Evolutionary conservation across 2,888 invertebrate species (phyloP), one percentile per base, ranked within the genome.

Genomic region (Dryobotodes eremita): DNA sequence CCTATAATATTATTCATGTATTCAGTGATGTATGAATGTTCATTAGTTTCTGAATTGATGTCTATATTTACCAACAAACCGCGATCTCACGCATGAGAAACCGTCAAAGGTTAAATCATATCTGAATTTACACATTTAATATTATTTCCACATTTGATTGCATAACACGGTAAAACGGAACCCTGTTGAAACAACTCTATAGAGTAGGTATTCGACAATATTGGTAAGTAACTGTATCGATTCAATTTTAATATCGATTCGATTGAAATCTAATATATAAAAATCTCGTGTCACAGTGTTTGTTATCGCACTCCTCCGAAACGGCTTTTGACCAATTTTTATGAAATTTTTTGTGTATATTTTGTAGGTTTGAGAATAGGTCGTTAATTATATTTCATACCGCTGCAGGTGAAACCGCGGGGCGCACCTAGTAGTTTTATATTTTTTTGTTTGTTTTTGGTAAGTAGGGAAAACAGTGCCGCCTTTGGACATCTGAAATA

Each of bases 131-230:
- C 31, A 65, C 42, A 82, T 42, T 53, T 57, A 20, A 36, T 15
- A 57, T 57, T 50, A 57, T 73, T 72, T 57, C 8, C n/a, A 53
- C 50, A 81, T 50, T 65, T 74, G 82, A n/a, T 50, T 79, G n/a
- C 17, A 31, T 73, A 81, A n/a, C 42, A 20, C n/a, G n/a, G 65
- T 31, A 10, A 31, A 46, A 10, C 2, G n/a, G 15, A 6, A 36
- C n/a, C 0, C 6, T 48, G 46, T 48, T 74, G 61, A 31, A 59
- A 20, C 5, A 62, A 36, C 10, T 10, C 62, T 36, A 20, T 36
- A 20, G 20, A 20, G 20, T 20, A 62, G 62, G 11, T 31, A 62
- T 31, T 31, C 5, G 1, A 31, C 10, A 17, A 10, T 61, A 20
- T 10, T 31, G 10, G 31, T 31, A 61, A 10, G 17, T 61, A 31